phyloP scores from a whole-genome alignment of 2,113 vertebrate genomes.

The Notarius quadriscutis region DNA sequence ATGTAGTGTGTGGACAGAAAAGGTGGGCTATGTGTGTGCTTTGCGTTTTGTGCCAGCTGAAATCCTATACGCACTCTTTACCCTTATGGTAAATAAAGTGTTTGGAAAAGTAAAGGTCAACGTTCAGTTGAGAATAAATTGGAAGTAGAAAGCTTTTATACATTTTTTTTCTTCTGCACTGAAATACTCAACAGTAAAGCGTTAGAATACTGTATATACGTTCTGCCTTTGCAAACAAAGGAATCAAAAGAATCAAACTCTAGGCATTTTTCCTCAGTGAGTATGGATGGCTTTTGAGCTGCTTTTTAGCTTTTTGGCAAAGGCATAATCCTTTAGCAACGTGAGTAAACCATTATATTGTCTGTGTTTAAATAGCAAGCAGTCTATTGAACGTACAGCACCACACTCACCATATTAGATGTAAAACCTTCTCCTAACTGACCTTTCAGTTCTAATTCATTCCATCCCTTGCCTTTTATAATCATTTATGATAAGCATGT shows the following conservation, averaged over 20 bases:
- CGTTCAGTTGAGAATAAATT: neutral
- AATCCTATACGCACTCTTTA: neutral
- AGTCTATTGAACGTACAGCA: conserved; percentile 24
- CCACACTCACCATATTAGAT: neutral
- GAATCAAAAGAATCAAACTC: neutral
- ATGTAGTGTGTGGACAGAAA: neutral
- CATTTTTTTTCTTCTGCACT: neutral
- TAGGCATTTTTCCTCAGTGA: neutral
- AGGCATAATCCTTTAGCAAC: neutral
- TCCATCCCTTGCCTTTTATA: conserved; percentile 4
- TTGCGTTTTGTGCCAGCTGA: neutral
- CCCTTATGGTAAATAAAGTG: conserved; percentile 2
- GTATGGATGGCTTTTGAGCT: neutral
- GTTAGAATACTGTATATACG: neutral
- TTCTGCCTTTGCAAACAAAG: conserved; percentile 6
- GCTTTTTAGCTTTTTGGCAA: conserved; percentile 1
- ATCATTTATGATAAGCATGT: neutral
- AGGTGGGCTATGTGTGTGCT: neutral
- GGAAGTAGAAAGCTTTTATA: neutral
- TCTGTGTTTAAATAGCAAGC: conserved; percentile 16
- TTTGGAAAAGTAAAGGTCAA: conserved; percentile 5
- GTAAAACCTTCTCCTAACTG: conserved; percentile 19
- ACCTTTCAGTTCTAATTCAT: neutral
- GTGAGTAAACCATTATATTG: conserved; percentile 27
- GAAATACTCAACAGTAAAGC: neutral